These are phyloP conservation scores for Phenganax marumi DNA, from an alignment of 92 coral and sea anemone genomes.

Conservation along the genomic window DNA sequence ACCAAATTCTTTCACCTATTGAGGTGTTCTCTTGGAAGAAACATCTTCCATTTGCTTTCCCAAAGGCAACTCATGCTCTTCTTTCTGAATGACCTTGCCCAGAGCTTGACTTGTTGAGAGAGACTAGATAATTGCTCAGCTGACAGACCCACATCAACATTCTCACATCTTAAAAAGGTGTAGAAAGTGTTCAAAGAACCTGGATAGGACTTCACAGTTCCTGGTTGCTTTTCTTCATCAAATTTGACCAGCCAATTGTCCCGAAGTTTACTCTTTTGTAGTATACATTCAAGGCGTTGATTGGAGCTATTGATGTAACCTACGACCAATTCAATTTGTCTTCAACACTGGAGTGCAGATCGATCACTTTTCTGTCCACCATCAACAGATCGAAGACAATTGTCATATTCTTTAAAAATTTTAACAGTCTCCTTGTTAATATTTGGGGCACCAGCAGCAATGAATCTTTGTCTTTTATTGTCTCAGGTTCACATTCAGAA, in stretches of 20 bases:
- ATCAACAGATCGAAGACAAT: background rate
- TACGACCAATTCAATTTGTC: background rate
- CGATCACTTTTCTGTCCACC: background rate
- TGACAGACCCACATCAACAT: background rate
- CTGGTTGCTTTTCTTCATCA: background rate
- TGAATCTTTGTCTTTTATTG: background rate
- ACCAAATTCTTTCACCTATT: background rate
- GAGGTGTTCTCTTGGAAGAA: background rate
- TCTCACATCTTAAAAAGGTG: background rate
- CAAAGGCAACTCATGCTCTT: background rate
- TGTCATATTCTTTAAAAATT: background rate
- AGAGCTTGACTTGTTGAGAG: background rate
- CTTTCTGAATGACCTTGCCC: background rate
- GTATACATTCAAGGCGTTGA: background rate
- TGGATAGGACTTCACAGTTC: background rate
- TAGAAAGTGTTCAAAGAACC: background rate
- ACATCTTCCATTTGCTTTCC: background rate
- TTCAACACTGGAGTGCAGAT: background rate
- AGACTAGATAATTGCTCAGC: background rate
- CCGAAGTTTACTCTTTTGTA: background rate
- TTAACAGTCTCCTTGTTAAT: background rate
- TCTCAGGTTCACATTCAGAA: background rate
- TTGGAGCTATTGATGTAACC: background rate
- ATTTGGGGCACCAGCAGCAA: background rate
- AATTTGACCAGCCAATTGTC: background rate